Conservation (phyloP, 2,113 vertebrate genomes). For the Alaudala cheleensis region DNA sequence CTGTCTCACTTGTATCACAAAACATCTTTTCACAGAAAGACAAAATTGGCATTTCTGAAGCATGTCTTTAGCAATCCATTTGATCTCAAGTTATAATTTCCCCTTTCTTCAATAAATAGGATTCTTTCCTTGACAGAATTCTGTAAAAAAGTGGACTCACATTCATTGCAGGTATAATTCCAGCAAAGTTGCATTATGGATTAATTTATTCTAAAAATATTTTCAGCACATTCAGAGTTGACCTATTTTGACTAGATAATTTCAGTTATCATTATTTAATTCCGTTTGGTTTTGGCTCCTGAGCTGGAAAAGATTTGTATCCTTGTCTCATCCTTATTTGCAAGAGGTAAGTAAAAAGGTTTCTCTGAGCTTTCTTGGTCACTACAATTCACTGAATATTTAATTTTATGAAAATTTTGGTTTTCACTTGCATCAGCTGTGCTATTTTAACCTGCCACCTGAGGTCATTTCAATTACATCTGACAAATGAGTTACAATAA, state of each 20-base stretch:
- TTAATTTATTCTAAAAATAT: not conserved
- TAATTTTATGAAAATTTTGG: not conserved
- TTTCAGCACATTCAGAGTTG: not conserved
- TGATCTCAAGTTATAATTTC: not conserved
- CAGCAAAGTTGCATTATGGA: not conserved
- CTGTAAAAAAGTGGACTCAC: not conserved
- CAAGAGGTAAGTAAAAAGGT: not conserved
- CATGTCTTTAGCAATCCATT: not conserved
- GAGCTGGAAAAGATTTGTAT: not conserved
- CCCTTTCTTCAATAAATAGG: not conserved
- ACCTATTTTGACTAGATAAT: not conserved
- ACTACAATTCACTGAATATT: constrained; percentile 10
- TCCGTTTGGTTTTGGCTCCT: not conserved
- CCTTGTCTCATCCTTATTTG: not conserved
- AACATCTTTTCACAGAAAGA: not conserved
- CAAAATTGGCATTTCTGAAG: not conserved
- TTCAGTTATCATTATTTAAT: not conserved
- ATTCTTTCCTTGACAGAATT: not conserved
- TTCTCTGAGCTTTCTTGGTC: not conserved
- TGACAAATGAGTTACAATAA: constrained; percentile 65
- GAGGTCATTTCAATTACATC: constrained; percentile 75
- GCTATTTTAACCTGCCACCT: constrained; percentile 62
- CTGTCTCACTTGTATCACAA: not conserved
- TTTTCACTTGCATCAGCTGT: constrained; percentile 35
- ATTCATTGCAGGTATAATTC: not conserved